Evolutionary conservation across 2,888 invertebrate genomes (phyloP).

Genomic region (Eurytoma californica): DNA sequence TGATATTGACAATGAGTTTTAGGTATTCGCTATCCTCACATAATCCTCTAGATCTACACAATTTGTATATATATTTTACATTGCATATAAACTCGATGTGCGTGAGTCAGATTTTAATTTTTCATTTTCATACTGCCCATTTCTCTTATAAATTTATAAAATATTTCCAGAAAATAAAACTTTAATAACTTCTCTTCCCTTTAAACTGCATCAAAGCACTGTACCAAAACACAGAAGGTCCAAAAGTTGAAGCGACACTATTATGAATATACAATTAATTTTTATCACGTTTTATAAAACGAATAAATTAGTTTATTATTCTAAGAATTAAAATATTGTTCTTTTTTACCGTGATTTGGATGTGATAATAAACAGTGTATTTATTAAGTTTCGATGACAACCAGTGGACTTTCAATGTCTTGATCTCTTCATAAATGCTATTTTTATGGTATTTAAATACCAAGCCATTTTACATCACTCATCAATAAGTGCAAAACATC

Average conservation of each 20-base stretch:
- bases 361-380: slow-evolving; percentile 42
- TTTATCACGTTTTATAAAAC: slow-evolving; percentile 12
- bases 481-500: slow-evolving; percentile 26
- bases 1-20: slow-evolving; percentile 43
- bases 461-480: slow-evolving; percentile 23
- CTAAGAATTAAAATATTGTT: slow-evolving; percentile 16
- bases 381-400: slow-evolving; percentile 45
- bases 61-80: slow-evolving; percentile 54
- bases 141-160: slow-evolving; percentile 19
- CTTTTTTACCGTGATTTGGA: slow-evolving; percentile 34
- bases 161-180: slow-evolving; percentile 20
- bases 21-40: slow-evolving; percentile 14
- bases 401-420: slow-evolving; percentile 52
- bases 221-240: slow-evolving; percentile 32
- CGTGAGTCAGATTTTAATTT: slow-evolving; percentile 50
- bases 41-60: slow-evolving; percentile 41
- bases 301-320: slow-evolving; percentile 21
- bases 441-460: slow-evolving; percentile 10
- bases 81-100: slow-evolving; percentile 46
- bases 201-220: slow-evolving; percentile 15
- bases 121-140: slow-evolving; percentile 50
- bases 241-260: slow-evolving; percentile 30
- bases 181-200: slow-evolving; percentile 12
- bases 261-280: slow-evolving; percentile 16
- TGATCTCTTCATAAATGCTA: slow-evolving; percentile 49